Percentiles rank a stretch among this genome's conserved stretches.
These are phyloP conservation scores for Acleris sparsana DNA, from an alignment of 2,888 invertebrate genomes.

Conservation along the genomic window DNA sequence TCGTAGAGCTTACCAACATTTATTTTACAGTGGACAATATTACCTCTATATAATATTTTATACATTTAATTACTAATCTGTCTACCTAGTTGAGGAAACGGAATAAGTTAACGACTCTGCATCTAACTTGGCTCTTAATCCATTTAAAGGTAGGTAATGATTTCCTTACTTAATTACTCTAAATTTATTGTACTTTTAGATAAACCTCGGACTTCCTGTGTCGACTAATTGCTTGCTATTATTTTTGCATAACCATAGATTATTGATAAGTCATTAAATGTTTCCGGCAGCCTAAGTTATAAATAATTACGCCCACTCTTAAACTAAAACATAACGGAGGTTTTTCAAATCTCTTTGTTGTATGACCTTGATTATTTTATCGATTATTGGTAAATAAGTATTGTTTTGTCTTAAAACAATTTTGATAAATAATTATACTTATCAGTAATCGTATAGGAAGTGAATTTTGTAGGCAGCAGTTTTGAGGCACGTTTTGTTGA, in stretches of 20 bases:
- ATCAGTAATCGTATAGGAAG: background rate
- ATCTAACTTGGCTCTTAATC: too few relatives aligned
- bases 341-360: constrained; percentile 1
- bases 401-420: background rate
- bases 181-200: too few relatives aligned
- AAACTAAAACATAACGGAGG: background rate
- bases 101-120: too few relatives aligned
- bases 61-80: too few relatives aligned
- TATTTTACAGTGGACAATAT: too few relatives aligned
- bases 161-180: too few relatives aligned
- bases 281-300: constrained; percentile 29
- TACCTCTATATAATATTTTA: too few relatives aligned
- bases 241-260: constrained; percentile 10
- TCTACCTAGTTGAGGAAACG: too few relatives aligned
- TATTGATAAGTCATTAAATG: constrained; percentile 3
- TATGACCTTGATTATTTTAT: constrained; percentile 5
- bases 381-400: background rate
- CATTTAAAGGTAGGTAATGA: too few relatives aligned
- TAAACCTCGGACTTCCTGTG: background rate
- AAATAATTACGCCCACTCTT: background rate
- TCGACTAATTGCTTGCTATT: background rate
- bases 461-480: background rate
- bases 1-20: too few relatives aligned
- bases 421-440: background rate
- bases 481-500: background rate